Evolutionary conservation across 2,797 vertebrate genomes (phyloP).

Genomic region (Vireo griseus): DNA sequence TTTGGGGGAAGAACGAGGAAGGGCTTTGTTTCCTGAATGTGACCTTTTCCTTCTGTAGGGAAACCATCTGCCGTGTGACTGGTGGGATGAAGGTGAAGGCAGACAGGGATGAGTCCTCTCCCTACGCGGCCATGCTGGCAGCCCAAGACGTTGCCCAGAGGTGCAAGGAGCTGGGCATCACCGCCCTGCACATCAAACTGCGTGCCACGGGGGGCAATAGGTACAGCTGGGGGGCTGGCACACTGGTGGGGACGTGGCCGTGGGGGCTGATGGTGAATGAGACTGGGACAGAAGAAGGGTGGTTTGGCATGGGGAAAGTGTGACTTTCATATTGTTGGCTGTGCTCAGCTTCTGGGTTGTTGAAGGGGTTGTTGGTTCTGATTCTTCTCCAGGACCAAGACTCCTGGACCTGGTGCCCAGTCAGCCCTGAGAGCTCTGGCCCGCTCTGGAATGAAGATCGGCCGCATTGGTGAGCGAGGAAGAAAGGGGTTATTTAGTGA

Average conservation of each 20-base stretch:
- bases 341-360: rapidly evolving
- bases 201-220: slow-evolving; percentile 94
- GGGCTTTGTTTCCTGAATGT: background rate
- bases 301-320: background rate
- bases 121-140: slow-evolving; percentile 95
- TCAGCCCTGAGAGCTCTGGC: slow-evolving; percentile 95
- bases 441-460: slow-evolving; percentile 98
- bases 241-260: rapidly evolving
- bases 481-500: background rate
- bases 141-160: slow-evolving; percentile 96
- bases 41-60: slow-evolving; percentile 65
- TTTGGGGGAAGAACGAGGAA: background rate
- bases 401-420: slow-evolving; percentile 95
- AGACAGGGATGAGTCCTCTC: slow-evolving; percentile 94
- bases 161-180: slow-evolving; percentile 97
- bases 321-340: background rate
- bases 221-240: slow-evolving; percentile 54
- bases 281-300: background rate
- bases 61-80: slow-evolving; percentile 96
- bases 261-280: background rate
- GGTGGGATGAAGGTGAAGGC: slow-evolving; percentile 99
- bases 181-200: slow-evolving; percentile 95
- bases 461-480: slow-evolving; percentile 87
- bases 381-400: slow-evolving; percentile 86
- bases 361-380: background rate